phyloP scores from a whole-genome alignment of 2,113 vertebrate species.

The Cyanocitta stelleri region DNA sequence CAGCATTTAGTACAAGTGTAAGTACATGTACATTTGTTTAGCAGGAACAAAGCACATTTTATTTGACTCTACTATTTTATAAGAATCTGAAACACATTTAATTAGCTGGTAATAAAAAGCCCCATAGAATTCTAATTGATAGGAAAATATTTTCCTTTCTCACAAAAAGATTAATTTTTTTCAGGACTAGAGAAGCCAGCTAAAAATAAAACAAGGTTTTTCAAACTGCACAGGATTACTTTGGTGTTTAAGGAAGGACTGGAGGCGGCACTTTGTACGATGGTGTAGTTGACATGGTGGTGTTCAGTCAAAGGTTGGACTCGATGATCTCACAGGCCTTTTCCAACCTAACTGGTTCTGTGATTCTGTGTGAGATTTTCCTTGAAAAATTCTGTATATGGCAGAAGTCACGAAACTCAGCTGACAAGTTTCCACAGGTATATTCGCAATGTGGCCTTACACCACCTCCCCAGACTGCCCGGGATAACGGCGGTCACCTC shows the following conservation, averaged over 20 bases:
- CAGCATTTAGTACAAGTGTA: background rate
- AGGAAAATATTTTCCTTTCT: background rate
- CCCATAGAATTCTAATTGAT: background rate
- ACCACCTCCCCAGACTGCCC: rapidly evolving
- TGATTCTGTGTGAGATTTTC: background rate
- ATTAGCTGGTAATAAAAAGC: background rate
- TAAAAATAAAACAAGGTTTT: background rate
- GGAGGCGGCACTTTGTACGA: background rate
- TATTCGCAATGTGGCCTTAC: background rate
- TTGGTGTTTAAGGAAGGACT: background rate
- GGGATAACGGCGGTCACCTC: background rate
- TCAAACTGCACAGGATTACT: background rate
- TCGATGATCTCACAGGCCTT: background rate
- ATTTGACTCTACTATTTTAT: background rate
- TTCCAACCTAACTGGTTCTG: background rate
- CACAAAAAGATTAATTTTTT: background rate
- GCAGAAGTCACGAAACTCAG: background rate
- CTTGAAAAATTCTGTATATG: background rate
- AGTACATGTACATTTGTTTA: background rate
- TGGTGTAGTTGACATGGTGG: too few species aligned
- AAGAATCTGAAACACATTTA: background rate
- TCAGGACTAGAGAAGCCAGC: background rate
- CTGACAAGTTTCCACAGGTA: background rate
- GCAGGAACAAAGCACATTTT: background rate
- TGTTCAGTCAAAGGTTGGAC: background rate